A percentile compares a stretch with the other conserved stretches of the same genome.
Conservation (phyloP, 2,113 vertebrate genomes). For the Aspidoscelis tigris region DNA sequence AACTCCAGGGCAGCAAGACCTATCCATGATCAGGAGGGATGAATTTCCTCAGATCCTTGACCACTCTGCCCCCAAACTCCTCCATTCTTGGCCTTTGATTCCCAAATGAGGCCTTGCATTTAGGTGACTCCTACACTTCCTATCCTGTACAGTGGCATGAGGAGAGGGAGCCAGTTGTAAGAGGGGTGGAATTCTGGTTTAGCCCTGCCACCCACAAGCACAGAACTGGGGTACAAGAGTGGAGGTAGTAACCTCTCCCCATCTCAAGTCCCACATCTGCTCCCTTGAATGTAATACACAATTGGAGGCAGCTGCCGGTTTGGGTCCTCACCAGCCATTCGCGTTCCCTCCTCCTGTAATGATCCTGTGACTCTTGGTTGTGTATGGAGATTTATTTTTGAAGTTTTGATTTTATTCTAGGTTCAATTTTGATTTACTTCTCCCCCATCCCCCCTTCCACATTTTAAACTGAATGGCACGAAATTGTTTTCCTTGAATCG, state of each 20-base stretch:
- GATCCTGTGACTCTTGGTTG: constrained; percentile 73
- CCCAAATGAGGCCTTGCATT: constrained; percentile 59
- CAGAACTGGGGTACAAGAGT: constrained; percentile 63
- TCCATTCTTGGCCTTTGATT: constrained; percentile 58
- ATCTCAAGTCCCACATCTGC: constrained; percentile 23
- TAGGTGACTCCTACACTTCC: constrained; percentile 37
- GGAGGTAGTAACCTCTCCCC: constrained; percentile 3
- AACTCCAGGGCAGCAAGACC: constrained; percentile 7
- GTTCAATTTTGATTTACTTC: constrained; percentile 60
- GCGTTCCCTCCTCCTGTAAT: constrained; percentile 68
- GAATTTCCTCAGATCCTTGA: neutral
- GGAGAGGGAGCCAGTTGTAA: neutral
- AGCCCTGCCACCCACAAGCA: constrained; percentile 67
- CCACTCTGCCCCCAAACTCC: accelerated
- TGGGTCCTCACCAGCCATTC: constrained; percentile 71
- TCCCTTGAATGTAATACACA: constrained; percentile 63
- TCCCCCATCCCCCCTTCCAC: constrained; percentile 34
- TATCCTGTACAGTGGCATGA: neutral
- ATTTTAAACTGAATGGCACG: constrained; percentile 83
- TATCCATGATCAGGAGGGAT: neutral
- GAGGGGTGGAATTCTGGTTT: constrained; percentile 33
- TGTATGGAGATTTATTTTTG: constrained; percentile 74
- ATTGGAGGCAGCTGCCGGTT: constrained; percentile 71
- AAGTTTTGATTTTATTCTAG: constrained; percentile 56
- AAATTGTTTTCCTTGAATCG: constrained; percentile 81